Percentiles rank a stretch among this genome's conserved stretches.
Evolutionary conservation across 2,797 vertebrate species (phyloP).

Genomic region (Tragopan temminckii): DNA sequence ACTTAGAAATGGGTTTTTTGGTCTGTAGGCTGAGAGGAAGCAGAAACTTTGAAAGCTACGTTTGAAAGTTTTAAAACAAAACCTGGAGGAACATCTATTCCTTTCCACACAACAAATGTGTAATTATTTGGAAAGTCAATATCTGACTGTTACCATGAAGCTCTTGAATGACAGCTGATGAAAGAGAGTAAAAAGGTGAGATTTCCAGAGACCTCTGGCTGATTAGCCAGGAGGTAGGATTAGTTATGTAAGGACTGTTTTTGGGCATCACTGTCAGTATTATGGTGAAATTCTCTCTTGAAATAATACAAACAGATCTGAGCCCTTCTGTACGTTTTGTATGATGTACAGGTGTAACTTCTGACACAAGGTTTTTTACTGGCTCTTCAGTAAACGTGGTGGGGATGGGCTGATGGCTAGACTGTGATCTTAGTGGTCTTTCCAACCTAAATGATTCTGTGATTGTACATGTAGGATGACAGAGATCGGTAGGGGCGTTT

Average conservation of each 20-base stretch:
- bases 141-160: background rate
- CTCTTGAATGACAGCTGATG: background rate
- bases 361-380: accelerated
- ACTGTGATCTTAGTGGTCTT: no score
- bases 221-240: background rate
- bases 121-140: background rate
- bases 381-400: background rate
- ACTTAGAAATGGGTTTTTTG: background rate
- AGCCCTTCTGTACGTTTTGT: background rate
- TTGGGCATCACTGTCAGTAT: background rate
- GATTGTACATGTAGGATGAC: background rate
- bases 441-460: no score
- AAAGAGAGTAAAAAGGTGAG: background rate
- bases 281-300: background rate
- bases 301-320: background rate
- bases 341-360: background rate
- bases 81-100: background rate
- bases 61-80: background rate
- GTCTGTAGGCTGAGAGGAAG: background rate
- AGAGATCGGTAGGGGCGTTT: background rate
- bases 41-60: background rate
- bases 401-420: no score
- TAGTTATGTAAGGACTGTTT: background rate
- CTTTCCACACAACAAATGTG: background rate
- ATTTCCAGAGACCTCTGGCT: background rate